Evolutionary conservation across 2,888 invertebrate genomes (phyloP), one percentile per base, ranked within the genome.

Genomic region (Cephus sareptanus): DNA sequence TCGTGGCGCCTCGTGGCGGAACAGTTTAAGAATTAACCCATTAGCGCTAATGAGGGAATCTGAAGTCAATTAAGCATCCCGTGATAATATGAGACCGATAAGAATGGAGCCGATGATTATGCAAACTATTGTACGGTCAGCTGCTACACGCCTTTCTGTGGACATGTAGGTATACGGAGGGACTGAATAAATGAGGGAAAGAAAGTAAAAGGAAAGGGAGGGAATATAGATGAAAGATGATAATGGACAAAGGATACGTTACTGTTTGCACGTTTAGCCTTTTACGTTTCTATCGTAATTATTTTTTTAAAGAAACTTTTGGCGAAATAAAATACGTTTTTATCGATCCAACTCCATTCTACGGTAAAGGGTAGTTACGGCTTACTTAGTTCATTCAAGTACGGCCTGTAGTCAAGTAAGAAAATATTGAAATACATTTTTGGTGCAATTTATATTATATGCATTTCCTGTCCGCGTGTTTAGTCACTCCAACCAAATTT

Each of bases 1-100:
- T 56, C 76, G 37, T 11, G 76, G 73, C 40, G 73, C 73, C 37
- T 77, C 33, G 23, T 34, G 35, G 71, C 34, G 78, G 69, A 76
- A 76, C 75, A 78, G 76, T 85, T 83, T 85, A 79, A 77, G 85
- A 88, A 90, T 89, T 89, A 86, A 88, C 85, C 87, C 87, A 88
- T 89, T 89, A 87, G 87, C 86, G 83, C 87, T 89, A 89, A 89
- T 88, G 89, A 89, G 89, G 84, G 88, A 89, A 89, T 89, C 87
- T 86, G 84, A 86, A 88, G 88, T 87, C 88, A 90, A 90, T 89
- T 90, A 90, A 87, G 87, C 86, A 86, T 84, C 81, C 85, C 76
- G 81, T 82, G 87, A 89, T 89, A 88, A 90, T 88, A 87, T 83
- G 83, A 81, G 84, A 81, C 85, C 85, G 87, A 88, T 89, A 88